Base-by-base conservation (phyloP, 2,888 invertebrate genomes). In the Lithodes maja region DNA sequence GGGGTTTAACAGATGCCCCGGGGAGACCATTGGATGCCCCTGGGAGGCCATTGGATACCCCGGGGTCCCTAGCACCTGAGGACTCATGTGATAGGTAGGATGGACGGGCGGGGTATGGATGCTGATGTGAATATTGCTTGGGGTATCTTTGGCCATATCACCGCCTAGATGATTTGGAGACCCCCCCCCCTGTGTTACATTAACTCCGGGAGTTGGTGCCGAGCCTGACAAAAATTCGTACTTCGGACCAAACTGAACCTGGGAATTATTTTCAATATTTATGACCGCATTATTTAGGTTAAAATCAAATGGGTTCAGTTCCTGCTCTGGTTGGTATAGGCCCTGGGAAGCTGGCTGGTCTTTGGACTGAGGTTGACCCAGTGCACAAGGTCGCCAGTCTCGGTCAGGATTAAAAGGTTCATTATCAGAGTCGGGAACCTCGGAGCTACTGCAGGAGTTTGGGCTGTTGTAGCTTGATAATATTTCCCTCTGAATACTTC, bases 221-320 rank as follows among this genome's bases (percentile, higher is more conserved):
- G 81, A 15, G n/a, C 2, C 55, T 74, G 74, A 50, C 53, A 53
- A 54, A 3, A 52, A 2, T 1, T 77, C 55, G 9, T 77, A 84
- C 52, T 71, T 83, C 1, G 84, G 84, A 1, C 84, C 84, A 12
- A 84, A 74, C 33, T 77, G 77, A 1, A 84, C 55, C 17, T 55
- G 7, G 1, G 84, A 84, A 0, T 33, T 7, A 3, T 83, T 52
- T 12, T 55, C 50, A 5, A 84, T 17, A 3, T 79, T 54, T 33
- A 84, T 61, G 1, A 33, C 3, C 0, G 84, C 49, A 2, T 33
- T n/a, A 9, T 71, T 49, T 3, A 83, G 50, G 50, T 83, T 68
- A 9, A 83, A 71, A 12, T 83, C 15, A n/a, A 71, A 71, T 3
- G 53, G 53, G 9, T 83, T 69, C 17, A 50, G 71, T 9, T 69